Base-by-base conservation (phyloP, 2,888 invertebrate species). In the Napeogenes inachia region DNA sequence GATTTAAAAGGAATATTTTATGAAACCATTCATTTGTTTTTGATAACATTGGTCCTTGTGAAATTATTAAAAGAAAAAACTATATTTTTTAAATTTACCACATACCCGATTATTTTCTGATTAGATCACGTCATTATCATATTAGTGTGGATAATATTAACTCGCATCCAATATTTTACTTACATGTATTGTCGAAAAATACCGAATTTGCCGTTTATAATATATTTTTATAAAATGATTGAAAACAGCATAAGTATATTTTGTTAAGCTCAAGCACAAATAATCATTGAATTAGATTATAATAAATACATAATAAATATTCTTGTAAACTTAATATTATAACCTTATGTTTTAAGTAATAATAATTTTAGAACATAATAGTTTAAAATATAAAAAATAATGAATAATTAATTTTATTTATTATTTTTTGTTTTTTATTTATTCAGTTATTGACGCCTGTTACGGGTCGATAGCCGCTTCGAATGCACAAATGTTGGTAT, bases 401-500 rank as follows among this genome's bases (percentile, higher is more conserved):
- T 47, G 47, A 13, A 47, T 47, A 21, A 21, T 21, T 21, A 21
- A 21, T 21, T 21, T n/a, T n/a, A 47, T 30, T 30, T 10, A 30
- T 50, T 50, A 30, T 30, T 50, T 50, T 50, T 10, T 30, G 30
- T 50, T 21, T 50, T 50, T 50, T 50, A 50, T 35, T 56, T 57
- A 63, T 68, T 35, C 35, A 35, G 67, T 42, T 42, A 68, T 62
- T 71, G 61, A 70, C 70, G 73, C 75, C 73, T 64, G 61, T 56
- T 54, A 55, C 64, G 69, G 68, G 74, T 75, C 66, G 64, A 71
- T 70, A 73, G 84, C 83, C 84, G 84, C 84, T 85, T 81, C 75
- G 65, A 70, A 77, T 81, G 85, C 84, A 84, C 85, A 85, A 84
- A 82, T 66, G 68, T 72, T 68, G 71, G 63, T 61, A 64, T 67